phyloP scores from a whole-genome alignment of 2,888 invertebrate species.

The Portevinia maculata region DNA sequence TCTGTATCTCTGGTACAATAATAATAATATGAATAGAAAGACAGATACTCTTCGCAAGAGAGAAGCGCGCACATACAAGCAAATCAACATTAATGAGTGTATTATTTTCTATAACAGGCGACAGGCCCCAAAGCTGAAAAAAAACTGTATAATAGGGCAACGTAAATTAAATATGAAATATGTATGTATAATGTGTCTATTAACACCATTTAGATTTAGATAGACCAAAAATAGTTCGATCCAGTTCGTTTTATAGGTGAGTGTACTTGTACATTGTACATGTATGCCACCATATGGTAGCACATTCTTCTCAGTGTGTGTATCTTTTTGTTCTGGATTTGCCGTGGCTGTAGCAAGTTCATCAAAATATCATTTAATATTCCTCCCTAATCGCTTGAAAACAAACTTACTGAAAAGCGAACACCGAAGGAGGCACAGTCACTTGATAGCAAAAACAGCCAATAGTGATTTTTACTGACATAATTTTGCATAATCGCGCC shows the following conservation, averaged over 20 bases:
- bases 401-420: not conserved
- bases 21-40: constrained; percentile 35
- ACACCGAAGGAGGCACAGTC: not conserved
- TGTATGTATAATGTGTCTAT: constrained; percentile 34
- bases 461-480: constrained; percentile 44
- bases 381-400: constrained; percentile 33
- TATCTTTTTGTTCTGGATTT: constrained; percentile 5
- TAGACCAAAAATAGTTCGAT: constrained; percentile 15
- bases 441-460: constrained; percentile 14
- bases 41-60: constrained; percentile 16
- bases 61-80: constrained; percentile 13
- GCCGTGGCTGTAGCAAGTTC: constrained; percentile 38
- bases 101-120: constrained; percentile 6
- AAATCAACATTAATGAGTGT: constrained; percentile 11
- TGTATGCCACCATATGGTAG: constrained; percentile 37
- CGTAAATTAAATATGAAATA: constrained; percentile 28
- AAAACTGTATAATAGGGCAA: constrained; percentile 12
- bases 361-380: constrained; percentile 30
- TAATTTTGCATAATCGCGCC: constrained; percentile 62
- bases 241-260: not conserved
- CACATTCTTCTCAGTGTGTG: not conserved
- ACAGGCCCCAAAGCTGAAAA: constrained; percentile 7
- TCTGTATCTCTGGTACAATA: constrained; percentile 47
- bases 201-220: constrained; percentile 42
- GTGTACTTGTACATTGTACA: not conserved